Evolutionary conservation across 1,140 invertebrate species (phyloP).

Genomic region (Zaprionus africanus): DNA sequence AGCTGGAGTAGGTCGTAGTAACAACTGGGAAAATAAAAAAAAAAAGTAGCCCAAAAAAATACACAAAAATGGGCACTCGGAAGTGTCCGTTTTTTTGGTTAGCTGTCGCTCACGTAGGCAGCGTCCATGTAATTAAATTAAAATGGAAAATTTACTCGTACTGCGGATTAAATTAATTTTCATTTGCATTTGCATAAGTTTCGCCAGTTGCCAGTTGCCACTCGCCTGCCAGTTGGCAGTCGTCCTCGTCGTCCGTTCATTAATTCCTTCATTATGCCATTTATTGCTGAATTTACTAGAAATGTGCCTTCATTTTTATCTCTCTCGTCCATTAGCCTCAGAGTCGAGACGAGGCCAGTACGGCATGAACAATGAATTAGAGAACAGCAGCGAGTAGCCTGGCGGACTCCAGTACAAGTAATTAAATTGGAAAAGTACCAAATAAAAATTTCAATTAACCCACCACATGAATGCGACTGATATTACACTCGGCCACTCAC

Average conservation of each 20-base stretch:
- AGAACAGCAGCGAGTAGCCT: not conserved
- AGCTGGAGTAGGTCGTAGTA: not conserved
- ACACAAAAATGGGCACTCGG: slow-evolving; percentile 57
- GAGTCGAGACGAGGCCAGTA: not conserved
- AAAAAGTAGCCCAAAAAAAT: slow-evolving; percentile 8
- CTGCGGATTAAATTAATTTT: slow-evolving; percentile 84
- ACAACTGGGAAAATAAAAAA: slow-evolving; percentile 3
- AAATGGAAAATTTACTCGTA: slow-evolving; percentile 83
- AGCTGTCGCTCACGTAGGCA: slow-evolving; percentile 84
- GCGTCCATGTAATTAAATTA: slow-evolving; percentile 84
- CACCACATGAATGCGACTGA: slow-evolving; percentile 3
- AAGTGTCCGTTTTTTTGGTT: slow-evolving; percentile 62
- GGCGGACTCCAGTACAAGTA: slow-evolving; percentile 1
- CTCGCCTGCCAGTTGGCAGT: slow-evolving; percentile 10
- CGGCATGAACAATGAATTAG: slow-evolving; percentile 23
- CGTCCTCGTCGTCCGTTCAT: slow-evolving; percentile 52
- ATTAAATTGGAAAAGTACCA: slow-evolving; percentile 26
- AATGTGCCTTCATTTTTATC: slow-evolving; percentile 69
- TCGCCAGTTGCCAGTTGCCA: slow-evolving; percentile 34
- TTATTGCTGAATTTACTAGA: slow-evolving; percentile 68
- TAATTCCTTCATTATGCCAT: slow-evolving; percentile 79
- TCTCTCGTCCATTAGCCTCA: slow-evolving; percentile 34
- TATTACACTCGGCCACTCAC: slow-evolving; percentile 7
- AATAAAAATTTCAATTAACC: slow-evolving; percentile 20
- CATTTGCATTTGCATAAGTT: slow-evolving; percentile 84